Evolutionary conservation across 1,140 invertebrate genomes (phyloP), one percentile per base, ranked within the genome.

Genomic region (Chionoecetes opilio): DNA sequence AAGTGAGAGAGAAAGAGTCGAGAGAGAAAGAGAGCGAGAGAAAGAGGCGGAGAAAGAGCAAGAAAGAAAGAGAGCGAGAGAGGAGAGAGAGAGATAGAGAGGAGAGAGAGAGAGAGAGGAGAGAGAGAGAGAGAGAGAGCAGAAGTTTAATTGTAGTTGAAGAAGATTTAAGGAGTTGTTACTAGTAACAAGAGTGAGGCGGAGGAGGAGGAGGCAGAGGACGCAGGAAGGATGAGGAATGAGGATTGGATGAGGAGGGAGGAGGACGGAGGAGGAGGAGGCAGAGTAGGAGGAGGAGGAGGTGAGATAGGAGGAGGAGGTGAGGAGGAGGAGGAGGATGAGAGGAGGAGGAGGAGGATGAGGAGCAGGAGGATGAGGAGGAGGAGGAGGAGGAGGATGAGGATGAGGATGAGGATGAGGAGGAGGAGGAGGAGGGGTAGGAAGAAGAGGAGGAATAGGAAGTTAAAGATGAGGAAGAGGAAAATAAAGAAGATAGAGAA

Each of bases 1-100:
- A 95, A 63, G 32, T 95, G 91, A 34, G 34, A 37, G 75, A 85
- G 46, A 82, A 82, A 94, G 85, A 94, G 82, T 46, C 75, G 91
- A 17, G 87, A 87, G 75, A 82, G 85, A 9, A 63, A 53, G 35
- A 94, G 17, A 14, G 41, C 14, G 14, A 46, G 41, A 46, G 21
- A n/a, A n/a, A n/a, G 63, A 75, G n/a, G 21, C 26, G 11, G 63
- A 75, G 6, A 21, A 75, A 75, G n/a, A n/a, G 63, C 6, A 26
- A 26, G 21, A 75, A 3, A 75, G 53, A 84, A 86, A 85, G 46
- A 53, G 21, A 82, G 26, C 41, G 82, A 34, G 53, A 82, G 88
- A 85, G 46, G 87, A 21, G 89, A 35, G 29, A 95, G 26, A 26
- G 21, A 2, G 86, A 11, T 14, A 37, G 17, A 38, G 32, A 31